Evolutionary conservation across 2,797 vertebrate genomes (phyloP).

Genomic region (Ctenosaura bakeri): DNA sequence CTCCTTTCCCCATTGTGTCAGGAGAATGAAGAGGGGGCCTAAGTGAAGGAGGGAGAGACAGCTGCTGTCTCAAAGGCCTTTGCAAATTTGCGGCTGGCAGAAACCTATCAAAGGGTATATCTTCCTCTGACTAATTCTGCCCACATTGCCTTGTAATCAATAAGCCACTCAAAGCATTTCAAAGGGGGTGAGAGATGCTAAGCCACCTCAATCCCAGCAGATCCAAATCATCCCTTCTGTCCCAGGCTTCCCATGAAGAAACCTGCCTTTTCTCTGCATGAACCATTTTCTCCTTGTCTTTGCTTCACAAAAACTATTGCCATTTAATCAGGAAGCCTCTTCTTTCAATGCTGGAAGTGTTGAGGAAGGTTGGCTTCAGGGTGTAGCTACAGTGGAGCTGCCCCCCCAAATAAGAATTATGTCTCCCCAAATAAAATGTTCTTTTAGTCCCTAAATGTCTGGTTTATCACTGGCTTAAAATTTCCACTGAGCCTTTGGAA

Average conservation of each 20-base stretch:
- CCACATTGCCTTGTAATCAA: slow-evolving; percentile 50
- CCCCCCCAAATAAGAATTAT: no score
- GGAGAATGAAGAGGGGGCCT: slow-evolving; percentile 10
- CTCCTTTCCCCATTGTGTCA: slow-evolving; percentile 50
- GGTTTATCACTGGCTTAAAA: no score
- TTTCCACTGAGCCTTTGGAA: no score
- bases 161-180: background rate
- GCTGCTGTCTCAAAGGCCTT: slow-evolving; percentile 64
- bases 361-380: background rate
- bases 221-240: background rate
- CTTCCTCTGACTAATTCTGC: background rate
- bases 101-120: background rate
- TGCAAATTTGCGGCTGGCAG: background rate
- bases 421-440: no score
- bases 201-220: background rate
- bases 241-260: background rate
- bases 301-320: no score
- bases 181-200: background rate
- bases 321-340: background rate
- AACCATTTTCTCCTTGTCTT: background rate
- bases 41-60: slow-evolving; percentile 49
- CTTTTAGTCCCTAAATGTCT: no score
- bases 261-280: background rate
- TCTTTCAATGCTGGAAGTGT: background rate
- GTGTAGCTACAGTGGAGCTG: no score